Evolutionary conservation across 2,113 vertebrate species (phyloP).

Genomic region (Dasyornis broadbenti): DNA sequence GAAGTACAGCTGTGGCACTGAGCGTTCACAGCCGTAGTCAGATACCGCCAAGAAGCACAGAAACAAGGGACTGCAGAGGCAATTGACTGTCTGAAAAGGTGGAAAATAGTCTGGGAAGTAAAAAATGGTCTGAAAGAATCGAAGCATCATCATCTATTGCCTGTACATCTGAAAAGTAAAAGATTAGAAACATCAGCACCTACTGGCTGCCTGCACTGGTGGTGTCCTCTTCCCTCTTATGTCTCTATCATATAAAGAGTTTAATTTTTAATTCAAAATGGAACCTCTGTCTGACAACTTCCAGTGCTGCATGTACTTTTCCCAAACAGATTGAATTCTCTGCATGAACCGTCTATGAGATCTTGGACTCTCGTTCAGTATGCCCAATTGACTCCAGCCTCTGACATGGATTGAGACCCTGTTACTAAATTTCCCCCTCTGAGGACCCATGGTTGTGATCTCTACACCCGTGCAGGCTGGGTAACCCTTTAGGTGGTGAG

Average conservation of each 20-base stretch:
- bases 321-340: not conserved
- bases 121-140: not conserved
- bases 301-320: fast-evolving
- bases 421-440: not conserved
- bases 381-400: not conserved
- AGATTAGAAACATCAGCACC: not conserved
- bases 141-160: not conserved
- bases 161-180: not conserved
- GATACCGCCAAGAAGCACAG: not conserved
- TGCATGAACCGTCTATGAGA: fast-evolving
- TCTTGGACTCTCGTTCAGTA: not conserved
- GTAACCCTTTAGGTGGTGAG: not conserved
- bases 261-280: not conserved
- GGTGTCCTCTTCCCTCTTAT: not conserved
- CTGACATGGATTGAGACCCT: not conserved
- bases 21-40: not conserved
- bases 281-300: not conserved
- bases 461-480: not conserved
- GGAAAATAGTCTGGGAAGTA: not conserved
- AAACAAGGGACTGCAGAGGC: not conserved
- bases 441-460: fast-evolving
- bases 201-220: not conserved
- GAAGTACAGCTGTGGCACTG: not conserved
- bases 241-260: not conserved
- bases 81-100: not conserved